Evolutionary conservation across 2,888 invertebrate genomes (phyloP), one percentile per base, ranked within the genome.

Genomic region (Phengaris arion): DNA sequence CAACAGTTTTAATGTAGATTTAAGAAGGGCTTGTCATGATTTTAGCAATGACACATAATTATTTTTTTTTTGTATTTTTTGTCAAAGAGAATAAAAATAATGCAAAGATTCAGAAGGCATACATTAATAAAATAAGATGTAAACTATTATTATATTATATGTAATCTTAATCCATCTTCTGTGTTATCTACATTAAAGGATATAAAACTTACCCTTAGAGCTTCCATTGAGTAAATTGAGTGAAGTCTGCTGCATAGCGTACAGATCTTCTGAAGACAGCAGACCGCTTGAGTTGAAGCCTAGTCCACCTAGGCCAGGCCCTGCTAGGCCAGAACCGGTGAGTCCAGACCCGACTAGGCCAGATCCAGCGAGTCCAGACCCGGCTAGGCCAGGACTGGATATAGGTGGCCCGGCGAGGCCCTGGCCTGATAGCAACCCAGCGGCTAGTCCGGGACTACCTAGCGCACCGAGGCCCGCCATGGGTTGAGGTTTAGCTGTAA

Each of bases 171-270:
- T 35, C 4, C 35, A 4, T 51, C 1, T 51, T 51, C 6, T 51
- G 51, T 51, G 10, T 9, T 51, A 51, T 51, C 2, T 51, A 51
- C 10, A 54, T 12, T 55, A 15, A 22, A 22, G 22, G 22, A 22
- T 22, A 45, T 12, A 12, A 13, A 48, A 35, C 55, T 74, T 6
- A 74, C 91, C 87, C 85, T 86, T 91, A 2, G 85, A 83, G 0
- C 85, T 82, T 0, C 90, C 90, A n/a, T 87, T 89, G 68, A 91
- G 83, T 0, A 91, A 77, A 68, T 87, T 87, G 0, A 91, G 81
- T 0, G 89, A 87, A 0, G 87, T 88, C 78, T 90, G 89, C 15
- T 90, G 89, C 86, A 91, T 87, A 0, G 87, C 85, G 77, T 85
- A 87, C 68, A 90, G 80, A 9, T 82, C 86, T 74, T 89, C 88